These are phyloP conservation scores for Gadus chalcogrammus DNA, from an alignment of 2,113 vertebrate genomes.

Conservation along the genomic window DNA sequence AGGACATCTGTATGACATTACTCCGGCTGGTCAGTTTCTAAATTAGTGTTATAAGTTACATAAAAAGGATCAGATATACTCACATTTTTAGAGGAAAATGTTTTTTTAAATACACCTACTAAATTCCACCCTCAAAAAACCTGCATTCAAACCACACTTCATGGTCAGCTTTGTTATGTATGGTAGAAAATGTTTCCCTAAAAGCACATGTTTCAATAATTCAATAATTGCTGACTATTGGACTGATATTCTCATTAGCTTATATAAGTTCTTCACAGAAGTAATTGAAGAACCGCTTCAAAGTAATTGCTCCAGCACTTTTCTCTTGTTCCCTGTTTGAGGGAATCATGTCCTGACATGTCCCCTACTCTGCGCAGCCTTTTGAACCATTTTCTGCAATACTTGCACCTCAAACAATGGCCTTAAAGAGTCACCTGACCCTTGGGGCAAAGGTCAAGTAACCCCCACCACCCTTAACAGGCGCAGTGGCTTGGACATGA, in stretches of 20 bases:
- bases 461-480: constrained; percentile 49
- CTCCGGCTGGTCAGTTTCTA: no score
- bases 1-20: no score
- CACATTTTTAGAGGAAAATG: no score
- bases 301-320: constrained; percentile 47
- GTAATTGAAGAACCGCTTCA: constrained; percentile 16
- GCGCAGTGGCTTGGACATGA: constrained; percentile 47
- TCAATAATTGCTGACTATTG: background rate
- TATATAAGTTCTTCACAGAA: constrained; percentile 23
- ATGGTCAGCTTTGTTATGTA: constrained; percentile 1
- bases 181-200: constrained; percentile 6
- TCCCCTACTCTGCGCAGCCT: constrained; percentile 57
- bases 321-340: constrained; percentile 39
- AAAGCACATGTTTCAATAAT: constrained; percentile 25
- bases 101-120: no score
- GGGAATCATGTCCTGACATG: constrained; percentile 65
- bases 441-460: constrained; percentile 61
- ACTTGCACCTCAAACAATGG: constrained; percentile 53
- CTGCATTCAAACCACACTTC: background rate
- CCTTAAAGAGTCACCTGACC: constrained; percentile 67
- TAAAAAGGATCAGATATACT: no score
- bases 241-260: constrained; percentile 26
- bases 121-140: background rate
- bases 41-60: no score
- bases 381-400: constrained; percentile 59